These are phyloP conservation scores for Agapornis canus DNA, from an alignment of 2,797 vertebrate species.

Conservation along the genomic window DNA sequence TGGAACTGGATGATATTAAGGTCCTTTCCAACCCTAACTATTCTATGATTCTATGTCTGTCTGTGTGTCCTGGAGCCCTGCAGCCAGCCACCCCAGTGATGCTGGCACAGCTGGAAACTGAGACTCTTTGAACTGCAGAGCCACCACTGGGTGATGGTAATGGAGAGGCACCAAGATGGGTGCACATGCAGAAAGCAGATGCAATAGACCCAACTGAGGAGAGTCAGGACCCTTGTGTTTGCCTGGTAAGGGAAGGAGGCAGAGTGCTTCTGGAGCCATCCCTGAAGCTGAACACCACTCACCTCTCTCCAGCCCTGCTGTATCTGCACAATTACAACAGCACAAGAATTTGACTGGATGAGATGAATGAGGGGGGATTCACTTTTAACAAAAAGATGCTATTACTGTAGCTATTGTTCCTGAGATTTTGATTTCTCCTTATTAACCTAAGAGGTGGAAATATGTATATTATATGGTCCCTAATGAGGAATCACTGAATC, in stretches of 20 bases:
- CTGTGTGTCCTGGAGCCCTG: not conserved
- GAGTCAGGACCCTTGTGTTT: not conserved
- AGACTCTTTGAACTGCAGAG: not conserved
- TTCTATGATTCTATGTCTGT: not conserved
- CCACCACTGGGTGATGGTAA: not conserved
- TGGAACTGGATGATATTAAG: too few species aligned
- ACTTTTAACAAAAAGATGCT: not conserved
- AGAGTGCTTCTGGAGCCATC: not conserved
- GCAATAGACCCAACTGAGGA: not conserved
- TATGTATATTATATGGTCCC: not conserved
- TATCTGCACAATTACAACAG: not conserved
- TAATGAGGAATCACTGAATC: not conserved
- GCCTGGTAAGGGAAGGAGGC: not conserved
- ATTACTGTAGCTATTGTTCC: not conserved
- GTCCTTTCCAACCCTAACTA: too few species aligned
- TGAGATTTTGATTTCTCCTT: not conserved
- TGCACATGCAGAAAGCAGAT: not conserved
- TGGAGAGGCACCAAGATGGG: not conserved
- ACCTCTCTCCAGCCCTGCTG: not conserved
- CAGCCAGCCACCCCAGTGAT: not conserved
- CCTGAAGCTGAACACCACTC: not conserved
- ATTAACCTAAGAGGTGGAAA: not conserved
- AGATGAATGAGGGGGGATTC: not conserved
- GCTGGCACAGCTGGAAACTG: not conserved
- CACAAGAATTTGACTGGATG: accelerated